Conservation (phyloP, 2,113 vertebrate genomes). For the Zonotrichia leucophrys region DNA sequence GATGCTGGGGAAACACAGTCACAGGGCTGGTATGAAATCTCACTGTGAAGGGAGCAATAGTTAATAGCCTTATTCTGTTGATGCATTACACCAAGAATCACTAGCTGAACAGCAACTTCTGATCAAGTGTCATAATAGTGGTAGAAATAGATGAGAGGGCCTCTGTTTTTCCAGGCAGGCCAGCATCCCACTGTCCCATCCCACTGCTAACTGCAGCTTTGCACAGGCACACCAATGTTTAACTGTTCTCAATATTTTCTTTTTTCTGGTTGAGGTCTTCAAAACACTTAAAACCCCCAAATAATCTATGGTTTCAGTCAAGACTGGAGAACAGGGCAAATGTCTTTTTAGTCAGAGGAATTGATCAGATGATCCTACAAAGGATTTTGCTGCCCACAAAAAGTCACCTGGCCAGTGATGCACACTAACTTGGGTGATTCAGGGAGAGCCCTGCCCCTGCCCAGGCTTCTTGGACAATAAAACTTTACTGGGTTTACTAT, state of each 20-base stretch:
- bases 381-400: neutral
- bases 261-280: neutral
- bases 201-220: neutral
- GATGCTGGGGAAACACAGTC: neutral
- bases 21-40: neutral
- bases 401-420: neutral
- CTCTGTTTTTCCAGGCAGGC: neutral
- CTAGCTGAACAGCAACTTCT: neutral
- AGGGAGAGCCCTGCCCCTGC: neutral
- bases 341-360: neutral
- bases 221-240: neutral
- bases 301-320: rapidly evolving
- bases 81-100: neutral
- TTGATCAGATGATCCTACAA: neutral
- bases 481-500: neutral
- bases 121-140: neutral
- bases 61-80: neutral
- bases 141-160: neutral
- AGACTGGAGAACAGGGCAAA: neutral
- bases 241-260: neutral
- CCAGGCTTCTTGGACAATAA: neutral
- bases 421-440: rapidly evolving
- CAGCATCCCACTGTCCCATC: neutral
- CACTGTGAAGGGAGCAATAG: neutral
- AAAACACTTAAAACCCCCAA: rapidly evolving